Percentiles rank a stretch among this genome's conserved stretches.
These are phyloP conservation scores for Sminthopsis crassicaudata DNA, from an alignment of 2,113 vertebrate species.

Conservation along the genomic window DNA sequence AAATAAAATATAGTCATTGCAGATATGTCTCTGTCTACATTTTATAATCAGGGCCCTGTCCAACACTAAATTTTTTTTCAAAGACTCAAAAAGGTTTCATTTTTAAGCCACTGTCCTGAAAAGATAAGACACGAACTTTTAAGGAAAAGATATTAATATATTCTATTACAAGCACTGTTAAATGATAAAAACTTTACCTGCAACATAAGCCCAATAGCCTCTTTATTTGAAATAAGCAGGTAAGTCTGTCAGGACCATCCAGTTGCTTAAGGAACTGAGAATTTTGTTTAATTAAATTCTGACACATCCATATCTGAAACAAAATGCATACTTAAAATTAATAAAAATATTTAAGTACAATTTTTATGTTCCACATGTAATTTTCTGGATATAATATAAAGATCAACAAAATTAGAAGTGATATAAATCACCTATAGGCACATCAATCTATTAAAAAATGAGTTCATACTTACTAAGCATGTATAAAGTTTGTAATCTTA, in stretches of 20 bases:
- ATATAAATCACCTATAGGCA: not conserved
- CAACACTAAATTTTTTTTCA: not conserved
- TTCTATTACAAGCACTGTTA: not conserved
- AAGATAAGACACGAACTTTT: not conserved
- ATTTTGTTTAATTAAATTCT: conserved; percentile 95
- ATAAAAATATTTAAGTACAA: not conserved
- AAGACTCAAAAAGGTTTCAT: not conserved
- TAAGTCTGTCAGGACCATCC: conserved; percentile 90
- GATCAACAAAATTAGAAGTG: not conserved
- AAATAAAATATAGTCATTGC: not conserved
- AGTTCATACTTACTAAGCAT: conserved; percentile 1
- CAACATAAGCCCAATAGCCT: conserved; percentile 96
- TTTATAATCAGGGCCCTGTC: not conserved
- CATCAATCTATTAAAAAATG: not conserved
- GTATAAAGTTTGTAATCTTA: not conserved
- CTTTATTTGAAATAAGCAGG: conserved; percentile 97
- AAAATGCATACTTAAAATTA: conserved; percentile 18
- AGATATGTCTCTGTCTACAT: not conserved
- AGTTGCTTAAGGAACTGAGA: conserved; percentile 93
- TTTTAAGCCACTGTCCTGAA: not conserved
- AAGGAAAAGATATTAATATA: conserved; percentile 15
- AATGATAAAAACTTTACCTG: conserved; percentile 85
- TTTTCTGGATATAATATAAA: not conserved
- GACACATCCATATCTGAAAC: conserved; percentile 95
- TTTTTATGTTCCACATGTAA: not conserved